phyloP scores from a whole-genome alignment of 2,113 vertebrate species.

The Cheirogaleus medius region DNA sequence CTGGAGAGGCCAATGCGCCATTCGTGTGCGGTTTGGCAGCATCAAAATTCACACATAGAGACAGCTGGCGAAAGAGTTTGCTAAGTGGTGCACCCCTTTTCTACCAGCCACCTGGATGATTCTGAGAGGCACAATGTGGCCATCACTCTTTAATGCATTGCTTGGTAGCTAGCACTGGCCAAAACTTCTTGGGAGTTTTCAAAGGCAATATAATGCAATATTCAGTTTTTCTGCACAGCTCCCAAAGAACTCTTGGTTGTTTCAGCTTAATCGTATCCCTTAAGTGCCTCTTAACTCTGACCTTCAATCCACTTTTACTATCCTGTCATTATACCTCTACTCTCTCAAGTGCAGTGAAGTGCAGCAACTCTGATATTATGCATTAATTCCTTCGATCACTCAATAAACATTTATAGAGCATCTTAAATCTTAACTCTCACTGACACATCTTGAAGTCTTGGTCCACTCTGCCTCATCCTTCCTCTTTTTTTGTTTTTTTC shows the following conservation, averaged over 20 bases:
- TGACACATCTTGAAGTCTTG: background rate
- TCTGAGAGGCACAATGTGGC: background rate
- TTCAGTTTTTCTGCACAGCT: background rate
- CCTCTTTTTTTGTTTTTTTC: too few species aligned
- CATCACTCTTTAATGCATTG: background rate
- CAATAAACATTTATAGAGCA: conserved; percentile 22
- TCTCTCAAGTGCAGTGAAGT: background rate
- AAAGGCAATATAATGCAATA: background rate
- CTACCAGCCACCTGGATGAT: conserved; percentile 49
- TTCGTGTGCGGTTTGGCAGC: background rate
- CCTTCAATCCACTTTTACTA: background rate
- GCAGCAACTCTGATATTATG: background rate
- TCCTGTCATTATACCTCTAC: background rate
- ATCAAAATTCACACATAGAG: background rate
- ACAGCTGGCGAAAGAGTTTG: conserved; percentile 38
- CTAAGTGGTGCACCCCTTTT: background rate
- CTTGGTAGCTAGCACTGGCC: background rate
- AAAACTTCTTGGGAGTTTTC: background rate
- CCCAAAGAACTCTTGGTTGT: background rate
- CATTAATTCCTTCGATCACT: background rate
- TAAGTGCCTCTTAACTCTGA: background rate
- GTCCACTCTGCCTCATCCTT: background rate
- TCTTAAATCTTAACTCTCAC: conserved; percentile 36
- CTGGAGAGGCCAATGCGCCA: background rate
- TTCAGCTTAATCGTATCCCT: background rate